These are phyloP conservation scores for Prenolepis imparis DNA, from an alignment of 2,888 invertebrate genomes.

Conservation along the genomic window DNA sequence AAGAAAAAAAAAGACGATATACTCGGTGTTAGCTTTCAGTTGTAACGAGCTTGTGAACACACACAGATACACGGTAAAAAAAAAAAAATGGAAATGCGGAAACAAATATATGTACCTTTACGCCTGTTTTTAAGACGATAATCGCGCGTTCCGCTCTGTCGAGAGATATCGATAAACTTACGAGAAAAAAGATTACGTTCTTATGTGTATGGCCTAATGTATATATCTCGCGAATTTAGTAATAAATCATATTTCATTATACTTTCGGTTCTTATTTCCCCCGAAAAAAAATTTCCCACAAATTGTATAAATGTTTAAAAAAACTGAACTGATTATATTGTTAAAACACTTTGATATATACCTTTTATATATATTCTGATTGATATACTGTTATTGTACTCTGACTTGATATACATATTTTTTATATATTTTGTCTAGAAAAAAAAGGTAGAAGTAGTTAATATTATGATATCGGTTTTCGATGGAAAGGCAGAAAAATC, in stretches of 20 bases:
- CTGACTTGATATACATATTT: not conserved
- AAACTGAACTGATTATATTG: not conserved
- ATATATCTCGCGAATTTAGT: constrained; percentile 83
- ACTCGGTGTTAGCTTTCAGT: constrained; percentile 62
- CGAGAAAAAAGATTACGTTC: constrained; percentile 72
- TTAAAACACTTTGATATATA: not conserved
- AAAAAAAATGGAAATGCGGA: constrained; percentile 37
- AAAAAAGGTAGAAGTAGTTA: not conserved
- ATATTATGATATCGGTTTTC: not conserved
- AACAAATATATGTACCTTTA: constrained; percentile 58
- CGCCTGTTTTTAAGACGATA: constrained; percentile 52
- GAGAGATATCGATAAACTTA: constrained; percentile 48
- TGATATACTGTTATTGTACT: too few species aligned
- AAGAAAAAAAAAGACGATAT: constrained; percentile 37
- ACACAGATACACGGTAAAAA: constrained; percentile 32
- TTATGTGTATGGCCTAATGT: constrained; percentile 84
- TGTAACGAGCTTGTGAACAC: constrained; percentile 62
- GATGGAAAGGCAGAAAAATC: not conserved
- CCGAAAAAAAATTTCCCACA: constrained; percentile 3
- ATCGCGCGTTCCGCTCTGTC: constrained; percentile 30
- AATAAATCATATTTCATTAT: constrained; percentile 83
- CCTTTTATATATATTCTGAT: too few species aligned
- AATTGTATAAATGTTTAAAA: not conserved
- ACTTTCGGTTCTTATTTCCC: not conserved
- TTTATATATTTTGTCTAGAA: not conserved